Conservation (phyloP, 1,140 invertebrate species). For the Cardiocondyla obscurior region DNA sequence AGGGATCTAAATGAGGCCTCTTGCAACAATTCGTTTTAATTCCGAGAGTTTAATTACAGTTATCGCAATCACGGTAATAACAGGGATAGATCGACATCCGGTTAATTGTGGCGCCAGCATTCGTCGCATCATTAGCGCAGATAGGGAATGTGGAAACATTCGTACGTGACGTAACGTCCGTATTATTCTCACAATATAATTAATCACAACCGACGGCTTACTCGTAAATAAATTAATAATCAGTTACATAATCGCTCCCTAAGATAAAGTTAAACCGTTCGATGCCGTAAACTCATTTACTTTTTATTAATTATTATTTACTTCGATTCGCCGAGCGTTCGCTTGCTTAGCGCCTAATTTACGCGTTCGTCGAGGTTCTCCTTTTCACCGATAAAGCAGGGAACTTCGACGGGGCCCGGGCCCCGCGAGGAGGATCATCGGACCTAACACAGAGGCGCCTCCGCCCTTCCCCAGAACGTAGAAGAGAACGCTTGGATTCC, state of each 20-base stretch:
- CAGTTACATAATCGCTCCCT: constrained; percentile 2
- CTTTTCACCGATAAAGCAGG: constrained; percentile 27
- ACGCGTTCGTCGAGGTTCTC: not conserved
- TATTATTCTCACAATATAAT: constrained; percentile 24
- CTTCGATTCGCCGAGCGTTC: not conserved
- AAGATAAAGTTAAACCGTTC: not conserved
- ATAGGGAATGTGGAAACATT: constrained; percentile 13
- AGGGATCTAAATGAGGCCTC: not conserved
- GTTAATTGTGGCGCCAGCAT: constrained; percentile 6
- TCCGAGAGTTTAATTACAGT: not conserved
- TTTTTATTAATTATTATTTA: constrained; percentile 2
- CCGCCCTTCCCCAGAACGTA: constrained; percentile 50
- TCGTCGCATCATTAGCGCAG: constrained; percentile 22
- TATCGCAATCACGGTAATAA: not conserved
- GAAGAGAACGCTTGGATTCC: constrained; percentile 57
- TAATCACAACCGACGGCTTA: constrained; percentile 15
- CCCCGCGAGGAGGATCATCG: constrained; percentile 34
- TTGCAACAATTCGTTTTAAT: not conserved
- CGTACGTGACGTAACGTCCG: not conserved
- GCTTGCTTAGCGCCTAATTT: not conserved
- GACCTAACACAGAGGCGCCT: constrained; percentile 59
- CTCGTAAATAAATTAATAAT: constrained; percentile 25
- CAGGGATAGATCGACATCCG: not conserved
- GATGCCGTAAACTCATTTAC: constrained; percentile 4
- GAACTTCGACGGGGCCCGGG: constrained; percentile 7